These are phyloP conservation scores for Morpho helenor DNA, from an alignment of 2,888 invertebrate species.

Conservation along the genomic window DNA sequence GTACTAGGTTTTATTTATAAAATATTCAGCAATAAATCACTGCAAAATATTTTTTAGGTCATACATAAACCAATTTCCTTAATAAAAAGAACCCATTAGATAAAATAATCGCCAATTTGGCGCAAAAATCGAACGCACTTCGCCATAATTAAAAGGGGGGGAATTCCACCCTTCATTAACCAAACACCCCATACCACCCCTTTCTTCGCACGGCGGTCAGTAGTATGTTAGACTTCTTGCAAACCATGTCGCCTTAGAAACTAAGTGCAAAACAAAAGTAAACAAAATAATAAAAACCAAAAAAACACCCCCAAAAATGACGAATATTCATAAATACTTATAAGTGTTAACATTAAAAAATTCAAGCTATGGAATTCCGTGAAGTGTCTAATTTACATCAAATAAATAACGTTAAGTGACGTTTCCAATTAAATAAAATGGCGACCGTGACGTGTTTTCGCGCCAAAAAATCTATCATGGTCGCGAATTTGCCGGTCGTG, in stretches of 20 bases:
- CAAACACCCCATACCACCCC: slow-evolving; percentile 40
- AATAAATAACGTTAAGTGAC: slow-evolving; percentile 13
- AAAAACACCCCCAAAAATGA: neutral
- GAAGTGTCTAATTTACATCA: slow-evolving; percentile 1
- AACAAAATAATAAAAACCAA: slow-evolving; percentile 43
- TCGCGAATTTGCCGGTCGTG: slow-evolving; percentile 50
- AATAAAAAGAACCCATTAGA: slow-evolving; percentile 2
- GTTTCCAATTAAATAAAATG: slow-evolving; percentile 46
- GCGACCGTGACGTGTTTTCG: slow-evolving; percentile 55
- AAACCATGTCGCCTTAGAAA: slow-evolving; percentile 71
- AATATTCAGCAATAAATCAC: neutral
- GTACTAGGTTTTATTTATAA: too few relatives aligned
- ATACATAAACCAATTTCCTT: slow-evolving; percentile 4
- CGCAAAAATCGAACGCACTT: slow-evolving; percentile 53
- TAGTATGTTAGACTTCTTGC: slow-evolving; percentile 61
- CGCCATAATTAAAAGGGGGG: slow-evolving; percentile 73
- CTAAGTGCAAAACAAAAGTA: slow-evolving; percentile 72
- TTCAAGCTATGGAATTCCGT: neutral
- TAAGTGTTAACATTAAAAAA: neutral
- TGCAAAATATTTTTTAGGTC: neutral
- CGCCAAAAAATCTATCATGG: slow-evolving; percentile 69
- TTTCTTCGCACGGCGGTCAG: slow-evolving; percentile 73
- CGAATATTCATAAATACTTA: neutral
- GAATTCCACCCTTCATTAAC: slow-evolving; percentile 70
- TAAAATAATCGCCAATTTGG: slow-evolving; percentile 19